Base-by-base conservation (phyloP, 2,888 invertebrate genomes). In the Parnassius smintheus region DNA sequence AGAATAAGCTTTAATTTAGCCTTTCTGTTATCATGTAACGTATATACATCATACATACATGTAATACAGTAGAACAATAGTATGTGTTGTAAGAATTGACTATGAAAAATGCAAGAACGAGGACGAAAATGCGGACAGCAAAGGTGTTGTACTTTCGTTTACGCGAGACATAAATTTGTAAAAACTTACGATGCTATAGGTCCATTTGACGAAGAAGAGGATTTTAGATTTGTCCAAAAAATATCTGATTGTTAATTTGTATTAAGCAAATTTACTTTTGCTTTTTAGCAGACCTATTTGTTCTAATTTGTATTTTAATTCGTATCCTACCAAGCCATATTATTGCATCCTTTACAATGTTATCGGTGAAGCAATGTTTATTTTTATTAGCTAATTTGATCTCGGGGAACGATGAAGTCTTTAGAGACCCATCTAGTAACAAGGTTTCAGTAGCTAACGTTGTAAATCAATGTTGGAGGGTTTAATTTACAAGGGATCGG, bases 401-500 rank as follows among this genome's bases (percentile, higher is more conserved):
- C 56, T 25, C 56, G 46, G 52, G 55, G 41, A 59, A 52, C 56
- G 64, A 52, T 64, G 46, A 7, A 52, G 56, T 64, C 64, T 60
- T 60, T 18, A 48, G 59, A 59, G 64, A 64, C 56, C 64, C 56
- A 58, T 64, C 45, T 50, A 22, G 53, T 51, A 18, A 65, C 64
- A 57, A 42, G 10, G 55, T 56, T 60, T 45, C 52, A 42, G 64
- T 57, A 51, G 22, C 44, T 46, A 49, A 61, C 41, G 55, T 45
- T 59, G 55, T 63, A 59, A 59, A 59, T 63, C 58, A 59, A 63
- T 48, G 55, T 55, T 59, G 50, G 41, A 51, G 55, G 50, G 55
- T 63, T 55, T 59, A 59, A 63, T 63, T 59, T 63, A 63, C 62
- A 55, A 50, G 62, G 58, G 59, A 63, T 59, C 49, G 49, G 59